Conservation (phyloP, 92 coral and sea anemone species). For the Chrysogorgia sp. region DNA sequence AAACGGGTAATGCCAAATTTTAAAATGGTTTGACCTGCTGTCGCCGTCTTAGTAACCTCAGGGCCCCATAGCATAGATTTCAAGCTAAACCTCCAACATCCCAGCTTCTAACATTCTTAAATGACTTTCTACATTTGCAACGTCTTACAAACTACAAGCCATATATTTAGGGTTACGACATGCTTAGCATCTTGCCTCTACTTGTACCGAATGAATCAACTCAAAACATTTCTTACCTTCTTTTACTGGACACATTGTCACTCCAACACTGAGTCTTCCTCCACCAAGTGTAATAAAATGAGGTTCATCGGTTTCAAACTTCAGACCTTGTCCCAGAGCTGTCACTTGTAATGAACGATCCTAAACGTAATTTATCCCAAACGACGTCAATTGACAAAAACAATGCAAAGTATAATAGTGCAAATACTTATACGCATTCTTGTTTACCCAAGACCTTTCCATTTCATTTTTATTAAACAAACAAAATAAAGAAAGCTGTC, state of each 20-base stretch:
- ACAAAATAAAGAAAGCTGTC: too few species aligned
- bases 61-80: too few species aligned
- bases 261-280: conserved; percentile 95
- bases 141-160: background rate
- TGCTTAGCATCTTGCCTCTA: background rate
- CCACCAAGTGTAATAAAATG: conserved; percentile 97
- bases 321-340: conserved; percentile 94
- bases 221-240: conserved; percentile 58
- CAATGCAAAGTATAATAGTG: background rate
- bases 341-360: conserved; percentile 95
- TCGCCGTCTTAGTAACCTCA: too few species aligned
- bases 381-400: background rate
- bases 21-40: too few species aligned
- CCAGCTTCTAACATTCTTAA: too few species aligned
- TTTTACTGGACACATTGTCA: conserved; percentile 93
- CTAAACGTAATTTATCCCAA: conserved; percentile 37
- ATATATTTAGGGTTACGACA: background rate
- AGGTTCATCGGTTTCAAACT: conserved; percentile 97
- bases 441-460: too few species aligned
- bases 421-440: too few species aligned
- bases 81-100: too few species aligned
- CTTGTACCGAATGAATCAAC: background rate
- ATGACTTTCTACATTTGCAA: background rate
- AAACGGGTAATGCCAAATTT: too few species aligned
- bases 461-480: too few species aligned